Base-by-base conservation (phyloP, 2,113 vertebrate species). In the Sinocyclocheilus grahami region DNA sequence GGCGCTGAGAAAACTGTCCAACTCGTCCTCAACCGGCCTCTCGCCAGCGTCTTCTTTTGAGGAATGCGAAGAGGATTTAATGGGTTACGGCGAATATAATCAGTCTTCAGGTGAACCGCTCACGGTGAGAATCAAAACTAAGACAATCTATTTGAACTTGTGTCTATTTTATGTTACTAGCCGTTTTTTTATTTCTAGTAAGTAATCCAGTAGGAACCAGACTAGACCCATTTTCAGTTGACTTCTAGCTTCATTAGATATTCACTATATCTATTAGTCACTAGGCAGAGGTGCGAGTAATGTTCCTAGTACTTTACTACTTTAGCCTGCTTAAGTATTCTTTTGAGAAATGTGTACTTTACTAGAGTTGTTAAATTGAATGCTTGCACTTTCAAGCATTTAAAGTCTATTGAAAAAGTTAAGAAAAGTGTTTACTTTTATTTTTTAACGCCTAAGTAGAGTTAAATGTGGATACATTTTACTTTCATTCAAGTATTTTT, bases 1-100 rank as follows among this genome's bases (percentile, higher is more conserved):
- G 1, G 80, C 85, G 33, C 86, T 91, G 7, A 90, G 91, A 14
- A 91, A 92, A 67, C 85, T 92, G 20, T 92, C 92, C 5, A 92
- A 89, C 78, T 91, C 91, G 11, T 93, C 93, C 4, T 93, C 91
- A 2, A 81, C 78, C 0, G 92, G 92, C 46, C 92, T 95, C n/a
- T 95, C 94, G 4, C 95, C 94, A 16, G 93, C 95, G 71, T 95
- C 94, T 6, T 95, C 93, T 60, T 95, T 95, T 39, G 95, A 95
- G 78, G 94, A 95, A 42, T 95, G 93, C 12, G 95, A 95, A 83
- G 95, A 96, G 84, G 94, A 95, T 7, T 90, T 95, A 79, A 88
- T 87, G 62, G 81, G 91, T 13, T 93, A n/a, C 53, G 22, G n/a
- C 46, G 86, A 89, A 0, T 27, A 20, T 11, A 79, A 55, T 18